Percentiles rank a stretch among this genome's conserved stretches.
phyloP scores from a whole-genome alignment of 1,140 invertebrate species.

The Solenopsis invicta region DNA sequence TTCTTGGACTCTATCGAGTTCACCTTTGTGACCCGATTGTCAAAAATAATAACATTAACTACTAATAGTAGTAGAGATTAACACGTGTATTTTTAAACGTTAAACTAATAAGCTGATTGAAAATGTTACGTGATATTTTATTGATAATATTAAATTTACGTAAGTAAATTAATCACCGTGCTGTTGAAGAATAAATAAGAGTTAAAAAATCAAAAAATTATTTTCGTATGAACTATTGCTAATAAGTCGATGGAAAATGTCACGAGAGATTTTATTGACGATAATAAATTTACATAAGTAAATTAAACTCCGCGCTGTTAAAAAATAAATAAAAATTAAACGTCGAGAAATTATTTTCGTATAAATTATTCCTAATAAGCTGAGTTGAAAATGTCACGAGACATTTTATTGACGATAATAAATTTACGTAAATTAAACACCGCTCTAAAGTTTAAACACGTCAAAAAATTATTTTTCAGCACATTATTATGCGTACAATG shows the following conservation, averaged over 20 bases:
- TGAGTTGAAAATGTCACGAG: neutral
- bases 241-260: slow-evolving; percentile 1
- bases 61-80: neutral
- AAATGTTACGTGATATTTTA: no score
- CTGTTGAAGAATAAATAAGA: no score
- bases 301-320: neutral
- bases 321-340: neutral
- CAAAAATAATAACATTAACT: neutral
- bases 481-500: neutral
- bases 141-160: no score
- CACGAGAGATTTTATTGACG: neutral
- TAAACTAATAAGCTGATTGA: neutral
- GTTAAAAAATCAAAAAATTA: no score
- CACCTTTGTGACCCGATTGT: neutral
- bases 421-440: neutral
- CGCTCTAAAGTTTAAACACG: no score
- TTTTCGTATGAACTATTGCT: neutral
- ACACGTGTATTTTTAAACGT: neutral
- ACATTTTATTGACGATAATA: slow-evolving; percentile 17
- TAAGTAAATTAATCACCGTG: no score
- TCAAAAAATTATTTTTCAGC: neutral
- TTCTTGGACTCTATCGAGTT: neutral
- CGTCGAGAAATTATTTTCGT: no score
- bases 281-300: neutral
- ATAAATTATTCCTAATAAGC: neutral